A percentile compares a stretch with the other conserved stretches of the same genome.
phyloP scores from a whole-genome alignment of 2,113 vertebrate species.

The Setophaga kirtlandii region DNA sequence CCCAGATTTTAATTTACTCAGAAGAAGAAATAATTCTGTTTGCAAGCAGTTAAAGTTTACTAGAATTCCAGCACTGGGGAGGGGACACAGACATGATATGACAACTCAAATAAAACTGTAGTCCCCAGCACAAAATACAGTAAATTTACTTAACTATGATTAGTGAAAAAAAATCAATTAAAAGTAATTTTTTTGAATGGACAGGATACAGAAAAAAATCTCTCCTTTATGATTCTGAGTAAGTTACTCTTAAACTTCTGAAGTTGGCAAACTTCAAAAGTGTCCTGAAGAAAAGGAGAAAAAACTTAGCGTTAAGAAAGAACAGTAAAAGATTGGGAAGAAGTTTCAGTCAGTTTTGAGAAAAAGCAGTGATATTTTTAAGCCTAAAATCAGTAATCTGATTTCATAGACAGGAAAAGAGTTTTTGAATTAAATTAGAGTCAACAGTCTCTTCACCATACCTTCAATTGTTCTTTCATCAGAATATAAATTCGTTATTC shows the following conservation, averaged over 20 bases:
- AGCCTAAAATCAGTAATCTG: background rate
- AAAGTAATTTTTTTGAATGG: background rate
- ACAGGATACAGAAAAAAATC: background rate
- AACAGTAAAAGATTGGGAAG: background rate
- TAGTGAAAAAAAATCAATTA: background rate
- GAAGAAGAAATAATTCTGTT: background rate
- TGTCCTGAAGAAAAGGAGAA: background rate
- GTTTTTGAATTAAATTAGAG: background rate
- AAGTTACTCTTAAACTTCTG: background rate
- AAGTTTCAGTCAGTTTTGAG: background rate
- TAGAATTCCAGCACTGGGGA: background rate
- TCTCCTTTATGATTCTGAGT: background rate
- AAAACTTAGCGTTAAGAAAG: background rate
- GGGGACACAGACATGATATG: background rate
- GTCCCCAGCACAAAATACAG: background rate
- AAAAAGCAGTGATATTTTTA: background rate
- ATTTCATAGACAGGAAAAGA: background rate
- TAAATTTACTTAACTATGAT: background rate
- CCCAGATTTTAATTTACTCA: background rate
- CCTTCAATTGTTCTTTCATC: slow-evolving; percentile 21
- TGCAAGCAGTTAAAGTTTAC: background rate
- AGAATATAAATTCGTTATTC: background rate
- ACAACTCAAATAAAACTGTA: background rate
- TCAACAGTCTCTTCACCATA: background rate
- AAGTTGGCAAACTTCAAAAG: background rate